Evolutionary conservation across 2,113 vertebrate genomes (phyloP), one percentile per base, ranked within the genome.

Genomic region (Dasyurus viverrinus): DNA sequence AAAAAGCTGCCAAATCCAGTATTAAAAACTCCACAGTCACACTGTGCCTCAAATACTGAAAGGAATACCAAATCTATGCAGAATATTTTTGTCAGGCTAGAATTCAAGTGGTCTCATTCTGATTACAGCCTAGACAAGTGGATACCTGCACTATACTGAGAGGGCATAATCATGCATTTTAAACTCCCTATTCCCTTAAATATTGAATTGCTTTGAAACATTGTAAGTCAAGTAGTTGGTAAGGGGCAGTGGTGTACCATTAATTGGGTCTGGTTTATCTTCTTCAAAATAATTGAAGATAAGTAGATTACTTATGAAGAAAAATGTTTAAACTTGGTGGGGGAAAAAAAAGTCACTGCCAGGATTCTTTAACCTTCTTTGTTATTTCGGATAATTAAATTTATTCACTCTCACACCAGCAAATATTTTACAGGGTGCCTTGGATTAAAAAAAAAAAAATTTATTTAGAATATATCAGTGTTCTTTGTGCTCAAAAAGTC

Each of bases 381-480:
- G 92, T 94, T 96, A 0, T 96, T 96, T 90, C 95, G 36, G 97
- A 89, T 91, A 92, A 97, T 68, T 97, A 93, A 92, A 96, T 94
- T 94, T 92, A n/a, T 94, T 98, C 55, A 47, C 92, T 97, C 93
- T 97, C 97, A 98, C 98, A 99, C 98, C 98, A 99, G 98, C 98
- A 98, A 97, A 94, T 98, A 96, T 96, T 97, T 95, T 98, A 98
- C 94, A 98, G 98, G n/a, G 98, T 99, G 98, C 98, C 98, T 99
- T 98, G 97, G 96, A 97, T 95, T 96, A 96, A 96, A 98, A 94
- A 89, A 96, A 0, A 96, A 89, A 94, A 47, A n/a, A n/a, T 97
- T 93, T 93, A 97, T 94, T 96, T 95, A 92, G 92, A 95, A 36
- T 54, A 68, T 42, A 91, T 96, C 47, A 55, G 50, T 94, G 57